Percentiles rank a stretch among this genome's conserved stretches.
Conservation (phyloP, 2,888 invertebrate species). For the Drosophila lacicola region DNA sequence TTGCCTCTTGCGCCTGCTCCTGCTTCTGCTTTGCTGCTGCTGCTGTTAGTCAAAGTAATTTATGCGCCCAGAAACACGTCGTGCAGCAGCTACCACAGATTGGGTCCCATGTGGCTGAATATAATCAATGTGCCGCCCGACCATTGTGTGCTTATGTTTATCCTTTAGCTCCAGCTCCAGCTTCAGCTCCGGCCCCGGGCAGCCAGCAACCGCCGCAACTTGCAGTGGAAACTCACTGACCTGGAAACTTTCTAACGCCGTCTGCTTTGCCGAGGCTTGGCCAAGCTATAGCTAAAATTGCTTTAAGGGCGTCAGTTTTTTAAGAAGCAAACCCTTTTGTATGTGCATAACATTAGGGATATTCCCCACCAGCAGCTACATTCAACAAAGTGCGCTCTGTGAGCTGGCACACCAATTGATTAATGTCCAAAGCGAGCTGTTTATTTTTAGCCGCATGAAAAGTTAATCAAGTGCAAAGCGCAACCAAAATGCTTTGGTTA, state of each 20-base stretch:
- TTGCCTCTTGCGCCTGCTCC: background rate
- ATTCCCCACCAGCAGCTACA: slow-evolving; percentile 13
- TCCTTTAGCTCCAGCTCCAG: slow-evolving; percentile 42
- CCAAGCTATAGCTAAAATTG: slow-evolving; percentile 33
- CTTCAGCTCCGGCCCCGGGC: slow-evolving; percentile 5
- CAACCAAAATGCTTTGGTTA: slow-evolving; percentile 60
- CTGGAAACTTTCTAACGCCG: slow-evolving; percentile 70
- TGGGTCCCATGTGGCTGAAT: slow-evolving; percentile 79
- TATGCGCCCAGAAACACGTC: slow-evolving; percentile 65
- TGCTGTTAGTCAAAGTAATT: slow-evolving; percentile 61
- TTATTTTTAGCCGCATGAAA: slow-evolving; percentile 65
- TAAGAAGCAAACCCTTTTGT: slow-evolving; percentile 36
- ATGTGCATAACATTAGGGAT: slow-evolving; percentile 55
- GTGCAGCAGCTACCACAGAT: slow-evolving; percentile 64
- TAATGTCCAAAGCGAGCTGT: slow-evolving; percentile 45
- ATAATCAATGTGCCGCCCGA: slow-evolving; percentile 71
- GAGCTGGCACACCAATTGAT: slow-evolving; percentile 39
- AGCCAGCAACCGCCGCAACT: slow-evolving; percentile 29
- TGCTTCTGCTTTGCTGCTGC: slow-evolving; percentile 1
- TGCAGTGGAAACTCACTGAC: slow-evolving; percentile 68
- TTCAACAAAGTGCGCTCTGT: slow-evolving; percentile 17
- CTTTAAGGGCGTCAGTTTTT: slow-evolving; percentile 37
- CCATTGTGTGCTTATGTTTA: slow-evolving; percentile 67
- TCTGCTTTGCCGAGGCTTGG: slow-evolving; percentile 9
- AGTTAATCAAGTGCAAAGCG: slow-evolving; percentile 71